These are phyloP conservation scores for Laterallus jamaicensis DNA, from an alignment of 2,113 vertebrate genomes.

Conservation along the genomic window DNA sequence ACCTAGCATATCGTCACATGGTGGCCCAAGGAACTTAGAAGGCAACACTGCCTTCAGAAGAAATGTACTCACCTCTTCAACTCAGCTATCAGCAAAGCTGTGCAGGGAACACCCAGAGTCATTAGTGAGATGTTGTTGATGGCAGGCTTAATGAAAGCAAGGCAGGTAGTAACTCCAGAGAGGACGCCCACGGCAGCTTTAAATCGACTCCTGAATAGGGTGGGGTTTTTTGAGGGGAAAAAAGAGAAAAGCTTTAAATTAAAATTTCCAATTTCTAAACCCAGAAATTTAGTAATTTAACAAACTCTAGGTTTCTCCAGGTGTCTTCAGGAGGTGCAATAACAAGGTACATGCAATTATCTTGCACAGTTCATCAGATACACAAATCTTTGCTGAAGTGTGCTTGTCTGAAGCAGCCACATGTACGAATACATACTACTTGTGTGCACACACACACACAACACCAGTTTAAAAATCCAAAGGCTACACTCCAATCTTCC, in stretches of 20 bases:
- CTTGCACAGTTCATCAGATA: background rate
- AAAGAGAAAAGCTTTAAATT: background rate
- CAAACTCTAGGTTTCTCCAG: background rate
- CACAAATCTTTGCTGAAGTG: background rate
- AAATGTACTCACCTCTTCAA: slow-evolving; percentile 85
- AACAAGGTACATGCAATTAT: background rate
- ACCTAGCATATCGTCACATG: fast-evolving
- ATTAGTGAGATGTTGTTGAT: slow-evolving; percentile 96
- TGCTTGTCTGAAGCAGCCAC: background rate
- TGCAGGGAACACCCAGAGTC: slow-evolving; percentile 93
- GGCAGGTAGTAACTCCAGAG: slow-evolving; percentile 89
- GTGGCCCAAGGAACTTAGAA: background rate
- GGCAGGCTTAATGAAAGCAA: slow-evolving; percentile 95
- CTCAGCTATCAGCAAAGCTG: slow-evolving; percentile 88
- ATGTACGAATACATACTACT: background rate
- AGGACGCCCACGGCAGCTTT: slow-evolving; percentile 91
- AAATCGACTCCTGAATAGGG: slow-evolving; percentile 84
- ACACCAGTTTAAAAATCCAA: background rate
- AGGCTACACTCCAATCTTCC: background rate
- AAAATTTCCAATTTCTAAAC: background rate
- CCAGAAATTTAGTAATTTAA: background rate
- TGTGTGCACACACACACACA: fast-evolving
- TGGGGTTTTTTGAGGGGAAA: background rate
- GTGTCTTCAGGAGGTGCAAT: background rate
- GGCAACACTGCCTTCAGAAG: background rate